phyloP scores from a whole-genome alignment of 2,797 vertebrate species.

The Hydrocynus forskahlii region DNA sequence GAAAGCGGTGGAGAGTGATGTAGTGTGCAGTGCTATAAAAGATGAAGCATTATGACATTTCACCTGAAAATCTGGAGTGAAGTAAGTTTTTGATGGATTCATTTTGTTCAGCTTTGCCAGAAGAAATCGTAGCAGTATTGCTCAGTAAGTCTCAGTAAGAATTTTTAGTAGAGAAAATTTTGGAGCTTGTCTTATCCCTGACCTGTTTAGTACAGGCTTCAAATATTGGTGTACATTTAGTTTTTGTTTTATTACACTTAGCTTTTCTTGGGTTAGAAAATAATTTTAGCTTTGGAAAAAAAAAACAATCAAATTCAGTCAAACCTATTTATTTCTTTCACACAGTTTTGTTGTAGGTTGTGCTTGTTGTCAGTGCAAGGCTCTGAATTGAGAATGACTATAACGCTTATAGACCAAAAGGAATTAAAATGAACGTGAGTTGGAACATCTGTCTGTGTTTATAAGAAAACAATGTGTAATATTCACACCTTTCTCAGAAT shows the following conservation, averaged over 20 bases:
- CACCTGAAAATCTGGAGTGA: background rate
- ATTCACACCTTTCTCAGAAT: background rate
- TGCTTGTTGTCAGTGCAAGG: background rate
- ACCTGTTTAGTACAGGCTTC: background rate
- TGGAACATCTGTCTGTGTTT: background rate
- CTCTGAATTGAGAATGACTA: background rate
- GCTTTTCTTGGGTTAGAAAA: slow-evolving; percentile 8
- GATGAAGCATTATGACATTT: slow-evolving; percentile 10
- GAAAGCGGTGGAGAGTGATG: background rate
- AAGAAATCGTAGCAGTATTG: background rate
- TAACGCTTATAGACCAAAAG: slow-evolving; percentile 22
- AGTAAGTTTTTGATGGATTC: background rate
- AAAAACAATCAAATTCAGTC: slow-evolving; percentile 1
- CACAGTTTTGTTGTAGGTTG: background rate
- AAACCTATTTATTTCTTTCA: slow-evolving; percentile 19
- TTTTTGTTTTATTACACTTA: slow-evolving; percentile 15
- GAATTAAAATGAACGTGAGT: slow-evolving; percentile 1
- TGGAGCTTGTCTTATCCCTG: background rate
- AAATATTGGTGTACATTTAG: slow-evolving; percentile 8
- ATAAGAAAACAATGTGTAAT: background rate
- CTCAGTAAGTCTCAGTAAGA: background rate
- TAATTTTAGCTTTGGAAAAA: background rate
- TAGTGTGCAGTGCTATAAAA: background rate
- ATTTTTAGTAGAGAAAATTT: background rate
- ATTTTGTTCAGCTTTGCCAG: slow-evolving; percentile 10